phyloP scores from a whole-genome alignment of 2,888 invertebrate genomes.

The Gortyna flavago region DNA sequence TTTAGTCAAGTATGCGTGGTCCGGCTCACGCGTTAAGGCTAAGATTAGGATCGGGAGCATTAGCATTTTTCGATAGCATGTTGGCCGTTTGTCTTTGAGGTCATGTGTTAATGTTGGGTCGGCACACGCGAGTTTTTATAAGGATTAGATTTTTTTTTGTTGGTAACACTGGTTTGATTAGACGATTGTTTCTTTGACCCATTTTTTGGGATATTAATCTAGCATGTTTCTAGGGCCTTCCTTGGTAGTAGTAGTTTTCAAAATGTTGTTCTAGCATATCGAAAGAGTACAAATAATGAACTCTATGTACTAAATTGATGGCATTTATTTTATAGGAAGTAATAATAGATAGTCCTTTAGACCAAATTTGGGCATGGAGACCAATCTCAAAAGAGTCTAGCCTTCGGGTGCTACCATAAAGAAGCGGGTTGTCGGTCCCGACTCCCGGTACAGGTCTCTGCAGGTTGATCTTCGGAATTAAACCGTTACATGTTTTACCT shows the following conservation, averaged over 20 bases:
- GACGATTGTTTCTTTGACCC: slow-evolving; percentile 19
- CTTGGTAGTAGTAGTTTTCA: not conserved
- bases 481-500: too few relatives aligned
- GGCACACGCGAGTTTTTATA: slow-evolving; percentile 79
- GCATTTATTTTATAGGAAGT: too few relatives aligned
- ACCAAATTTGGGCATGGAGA: too few relatives aligned
- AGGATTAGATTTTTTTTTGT: slow-evolving; percentile 39
- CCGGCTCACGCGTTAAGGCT: slow-evolving; percentile 84
- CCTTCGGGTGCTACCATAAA: too few relatives aligned
- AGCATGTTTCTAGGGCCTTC: not conserved
- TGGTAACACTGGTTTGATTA: slow-evolving; percentile 19
- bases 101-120: slow-evolving; percentile 82
- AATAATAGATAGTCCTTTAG: too few relatives aligned
- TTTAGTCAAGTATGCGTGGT: slow-evolving; percentile 87
- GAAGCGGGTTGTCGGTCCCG: too few relatives aligned
- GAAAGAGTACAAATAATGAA: not conserved
- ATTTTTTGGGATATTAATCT: not conserved
- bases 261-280: not conserved
- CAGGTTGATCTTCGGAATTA: too few relatives aligned
- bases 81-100: slow-evolving; percentile 84
- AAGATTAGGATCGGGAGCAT: slow-evolving; percentile 84
- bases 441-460: too few relatives aligned
- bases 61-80: slow-evolving; percentile 86
- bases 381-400: too few relatives aligned
- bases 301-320: too few relatives aligned